phyloP scores from a whole-genome alignment of 2,113 vertebrate species.

The Cyrtonyx montezumae region DNA sequence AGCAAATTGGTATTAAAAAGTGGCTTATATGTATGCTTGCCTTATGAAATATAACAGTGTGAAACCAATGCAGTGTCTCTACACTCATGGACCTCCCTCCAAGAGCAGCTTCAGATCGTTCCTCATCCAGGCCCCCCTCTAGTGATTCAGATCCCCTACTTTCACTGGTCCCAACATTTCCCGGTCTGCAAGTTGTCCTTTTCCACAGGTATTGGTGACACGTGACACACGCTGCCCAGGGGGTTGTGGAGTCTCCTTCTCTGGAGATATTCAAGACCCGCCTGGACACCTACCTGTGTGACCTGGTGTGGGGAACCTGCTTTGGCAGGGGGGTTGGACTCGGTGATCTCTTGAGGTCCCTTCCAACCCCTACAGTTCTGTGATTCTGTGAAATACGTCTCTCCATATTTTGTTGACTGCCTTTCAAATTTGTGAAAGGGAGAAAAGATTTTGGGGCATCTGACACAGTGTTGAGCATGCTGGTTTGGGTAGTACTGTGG shows the following conservation, averaged over 20 bases:
- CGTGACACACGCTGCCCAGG: too few relatives aligned
- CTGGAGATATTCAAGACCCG: too few relatives aligned
- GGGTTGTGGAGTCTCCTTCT: too few relatives aligned
- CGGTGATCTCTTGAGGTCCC: too few relatives aligned
- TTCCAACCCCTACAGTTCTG: too few relatives aligned
- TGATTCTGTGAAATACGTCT: background rate
- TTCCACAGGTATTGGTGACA: slow-evolving; percentile 65
- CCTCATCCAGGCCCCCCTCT: slow-evolving; percentile 69
- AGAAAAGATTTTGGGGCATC: background rate
- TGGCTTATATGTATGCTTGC: background rate
- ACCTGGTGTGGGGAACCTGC: too few relatives aligned
- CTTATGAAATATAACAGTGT: background rate
- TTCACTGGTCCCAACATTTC: slow-evolving; percentile 50
- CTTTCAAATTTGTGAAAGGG: background rate
- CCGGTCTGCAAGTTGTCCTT: slow-evolving; percentile 68
- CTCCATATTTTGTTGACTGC: background rate
- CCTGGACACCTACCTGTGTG: too few relatives aligned
- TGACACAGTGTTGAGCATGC: background rate
- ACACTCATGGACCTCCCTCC: slow-evolving; percentile 76
- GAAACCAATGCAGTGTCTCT: slow-evolving; percentile 48
- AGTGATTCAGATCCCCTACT: slow-evolving; percentile 28
- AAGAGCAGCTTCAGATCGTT: slow-evolving; percentile 63
- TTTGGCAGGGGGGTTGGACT: too few relatives aligned
- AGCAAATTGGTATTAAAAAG: background rate
- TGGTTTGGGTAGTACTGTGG: background rate